These are phyloP conservation scores for Eurois occulta DNA, from an alignment of 2,888 invertebrate species.

Conservation along the genomic window DNA sequence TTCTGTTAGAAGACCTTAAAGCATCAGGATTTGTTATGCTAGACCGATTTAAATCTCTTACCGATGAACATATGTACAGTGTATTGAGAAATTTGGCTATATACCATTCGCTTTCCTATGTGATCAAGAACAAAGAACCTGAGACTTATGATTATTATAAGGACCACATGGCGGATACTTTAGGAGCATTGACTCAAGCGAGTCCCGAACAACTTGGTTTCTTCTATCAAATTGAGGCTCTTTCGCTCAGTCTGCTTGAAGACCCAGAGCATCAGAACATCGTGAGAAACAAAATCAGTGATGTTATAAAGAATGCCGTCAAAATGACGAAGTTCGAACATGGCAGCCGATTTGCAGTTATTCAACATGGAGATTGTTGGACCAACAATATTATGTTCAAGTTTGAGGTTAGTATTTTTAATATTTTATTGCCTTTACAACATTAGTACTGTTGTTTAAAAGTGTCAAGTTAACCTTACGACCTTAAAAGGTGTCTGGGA, in stretches of 20 bases:
- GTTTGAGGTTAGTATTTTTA: constrained; percentile 65
- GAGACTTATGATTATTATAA: constrained; percentile 63
- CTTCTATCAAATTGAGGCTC: constrained; percentile 56
- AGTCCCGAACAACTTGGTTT: not conserved
- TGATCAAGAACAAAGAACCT: constrained; percentile 72
- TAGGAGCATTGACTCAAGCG: constrained; percentile 17
- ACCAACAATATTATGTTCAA: constrained; percentile 78
- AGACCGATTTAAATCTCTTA: constrained; percentile 71
- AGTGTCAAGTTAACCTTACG: not conserved
- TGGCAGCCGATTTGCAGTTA: constrained; percentile 68
- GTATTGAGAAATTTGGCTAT: constrained; percentile 74
- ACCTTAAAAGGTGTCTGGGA: not conserved
- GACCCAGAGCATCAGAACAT: constrained; percentile 64
- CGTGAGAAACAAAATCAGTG: constrained; percentile 57
- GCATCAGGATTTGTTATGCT: constrained; percentile 70
- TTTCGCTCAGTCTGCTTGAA: constrained; percentile 59
- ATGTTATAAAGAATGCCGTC: constrained; percentile 7
- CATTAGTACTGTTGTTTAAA: not conserved
- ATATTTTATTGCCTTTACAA: not conserved
- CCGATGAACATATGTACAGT: constrained; percentile 69
- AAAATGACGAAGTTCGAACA: constrained; percentile 59
- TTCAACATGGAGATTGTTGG: constrained; percentile 79
- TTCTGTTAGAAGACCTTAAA: constrained; percentile 77
- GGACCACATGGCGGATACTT: constrained; percentile 62
- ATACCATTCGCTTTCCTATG: constrained; percentile 77